Evolutionary conservation across 92 coral and sea anemone genomes (phyloP).

Genomic region (Zoanthus gigantus): DNA sequence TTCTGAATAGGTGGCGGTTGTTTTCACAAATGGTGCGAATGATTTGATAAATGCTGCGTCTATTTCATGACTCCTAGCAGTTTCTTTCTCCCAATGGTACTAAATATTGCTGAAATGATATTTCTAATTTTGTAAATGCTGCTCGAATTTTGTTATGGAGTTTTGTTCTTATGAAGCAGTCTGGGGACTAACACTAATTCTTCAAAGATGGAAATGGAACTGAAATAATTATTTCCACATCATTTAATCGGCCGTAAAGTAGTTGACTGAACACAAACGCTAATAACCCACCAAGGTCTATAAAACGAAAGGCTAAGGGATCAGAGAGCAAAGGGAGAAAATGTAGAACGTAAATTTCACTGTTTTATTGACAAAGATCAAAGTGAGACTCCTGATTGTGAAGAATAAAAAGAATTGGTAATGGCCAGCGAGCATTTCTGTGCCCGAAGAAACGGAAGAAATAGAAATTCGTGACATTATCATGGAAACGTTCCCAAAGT

Average conservation of each 20-base stretch:
- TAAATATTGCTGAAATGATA: conserved; percentile 19
- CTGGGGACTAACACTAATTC: neutral
- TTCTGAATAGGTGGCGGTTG: neutral
- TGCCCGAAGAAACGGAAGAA: conserved; percentile 54
- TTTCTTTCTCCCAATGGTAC: neutral
- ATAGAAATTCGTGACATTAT: conserved; percentile 44
- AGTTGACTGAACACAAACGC: neutral
- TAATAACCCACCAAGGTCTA: neutral
- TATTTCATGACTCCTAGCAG: neutral
- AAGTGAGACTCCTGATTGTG: conserved; percentile 58
- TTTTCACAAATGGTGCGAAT: neutral
- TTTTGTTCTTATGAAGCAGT: neutral
- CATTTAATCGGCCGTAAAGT: neutral
- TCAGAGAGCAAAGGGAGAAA: neutral
- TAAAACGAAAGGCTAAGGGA: neutral
- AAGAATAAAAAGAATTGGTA: conserved; percentile 59
- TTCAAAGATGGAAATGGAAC: neutral
- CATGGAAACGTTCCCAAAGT: conserved; percentile 57
- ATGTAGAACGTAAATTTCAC: conserved; percentile 52
- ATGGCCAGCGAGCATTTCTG: conserved; percentile 41
- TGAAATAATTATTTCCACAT: neutral
- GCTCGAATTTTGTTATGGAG: conserved; percentile 25
- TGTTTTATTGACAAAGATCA: conserved; percentile 62
- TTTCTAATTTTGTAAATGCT: neutral
- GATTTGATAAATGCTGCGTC: neutral